Evolutionary conservation across 2,797 vertebrate genomes (phyloP), one percentile per base, ranked within the genome.

Genomic region (Sciurus carolinensis): DNA sequence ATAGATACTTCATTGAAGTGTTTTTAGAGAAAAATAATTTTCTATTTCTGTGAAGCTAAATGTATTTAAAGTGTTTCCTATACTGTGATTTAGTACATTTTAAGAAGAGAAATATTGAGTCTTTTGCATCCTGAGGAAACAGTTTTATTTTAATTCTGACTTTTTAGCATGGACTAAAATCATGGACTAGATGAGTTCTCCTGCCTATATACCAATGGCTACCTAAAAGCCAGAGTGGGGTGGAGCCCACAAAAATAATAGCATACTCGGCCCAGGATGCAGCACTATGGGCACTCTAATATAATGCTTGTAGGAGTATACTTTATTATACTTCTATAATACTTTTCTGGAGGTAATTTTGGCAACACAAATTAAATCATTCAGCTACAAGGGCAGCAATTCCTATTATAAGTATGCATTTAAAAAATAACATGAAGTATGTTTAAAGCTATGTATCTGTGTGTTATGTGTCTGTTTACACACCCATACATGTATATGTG

Each of bases 111-210:
- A 54, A 33, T 42, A 84, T 9, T 57, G 5, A 5, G 13, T n/a
- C 2, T 20, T 96, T 83, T 62, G 79, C 22, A 67, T 64, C 69
- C 4, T 81, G 12, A 91, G 30, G 15, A 11, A 82, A 80, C 2
- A 71, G 28, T 86, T 85, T 95, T 84, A 75, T 81, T 87, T 83
- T 75, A 82, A 75, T 91, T 91, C 24, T 96, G 30, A 18, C 18
- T 59, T 30, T 3, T 87, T 26, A 80, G 5, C 30, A 47, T 57
- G 18, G 18, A 84, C 42, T 86, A 75, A 67, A 94, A 82, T 91
- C 15, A 24, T 75, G 26, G 33, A 84, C 69, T 91, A 83, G n/a
- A 30, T 86, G 66, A 86, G 3, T 1, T 87, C 33, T 89, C 22
- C 17, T 82, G 52, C 81, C 75, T 81, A 64, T 80, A 94, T 36